Evolutionary conservation across 2,888 invertebrate species (phyloP), one percentile per base, ranked within the genome.

Genomic region (Ceramica pisi): DNA sequence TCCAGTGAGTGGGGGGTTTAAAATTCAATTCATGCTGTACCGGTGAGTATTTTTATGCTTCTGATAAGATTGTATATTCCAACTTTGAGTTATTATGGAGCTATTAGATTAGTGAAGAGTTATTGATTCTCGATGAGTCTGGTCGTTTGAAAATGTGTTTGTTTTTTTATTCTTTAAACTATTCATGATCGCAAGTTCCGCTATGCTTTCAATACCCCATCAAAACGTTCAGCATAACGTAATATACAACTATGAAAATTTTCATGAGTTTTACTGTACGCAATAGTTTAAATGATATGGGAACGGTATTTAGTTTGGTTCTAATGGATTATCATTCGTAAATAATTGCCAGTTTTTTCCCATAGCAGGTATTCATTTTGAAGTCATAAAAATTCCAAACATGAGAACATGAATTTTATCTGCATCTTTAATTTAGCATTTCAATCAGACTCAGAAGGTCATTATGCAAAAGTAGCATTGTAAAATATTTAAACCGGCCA

Each of bases 401-500:
- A 19, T 6, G n/a, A n/a, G n/a, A n/a, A 14, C 9, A 14, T 51
- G 23, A 8, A 38, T 5, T 5, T 38, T 19, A 46, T 38, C 6
- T 7, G 16, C 46, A 38, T 12, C 46, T 46, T 46, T 3, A 41
- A 55, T n/a, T 26, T 21, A 21, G 9, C 53, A 71, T 73, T 69
- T 38, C 62, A 75, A 59, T 73, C 38, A 56, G 10, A 44, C 10
- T 61, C 9, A 59, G 63, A 67, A 48, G n/a, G 38, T 23, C 60
- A 74, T 63, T 71, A 82, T 83, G 73, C 64, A 74, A 71, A 82
- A 82, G 44, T 81, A 51, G 38, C 56, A 51, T 53, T 71, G 59
- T 77, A 75, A 85, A 85, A 78, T 83, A 91, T 88, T 90, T 91
- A 90, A 89, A 86, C 59, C 60, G 88, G 88, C 61, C 94, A 90